Evolutionary conservation across 2,888 invertebrate species (phyloP).

Genomic region (Leucania comma): DNA sequence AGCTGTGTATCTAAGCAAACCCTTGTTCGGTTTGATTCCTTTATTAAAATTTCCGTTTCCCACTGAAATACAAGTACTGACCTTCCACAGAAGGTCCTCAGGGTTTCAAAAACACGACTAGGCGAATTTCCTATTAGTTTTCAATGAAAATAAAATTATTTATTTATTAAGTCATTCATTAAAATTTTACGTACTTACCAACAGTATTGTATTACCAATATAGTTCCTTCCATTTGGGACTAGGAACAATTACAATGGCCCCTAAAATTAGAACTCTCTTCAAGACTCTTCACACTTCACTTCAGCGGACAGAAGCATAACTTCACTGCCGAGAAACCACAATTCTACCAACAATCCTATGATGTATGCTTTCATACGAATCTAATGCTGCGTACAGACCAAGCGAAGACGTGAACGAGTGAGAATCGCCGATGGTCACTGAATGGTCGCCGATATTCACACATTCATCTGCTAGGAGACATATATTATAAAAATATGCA

Average conservation of each 20-base stretch:
- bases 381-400: background rate
- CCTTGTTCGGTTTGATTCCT: background rate
- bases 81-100: background rate
- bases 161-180: too few relatives aligned
- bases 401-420: background rate
- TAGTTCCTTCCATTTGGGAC: too few relatives aligned
- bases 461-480: too few relatives aligned
- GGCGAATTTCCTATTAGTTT: slow-evolving; percentile 1
- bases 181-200: too few relatives aligned
- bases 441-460: background rate
- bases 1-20: background rate
- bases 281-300: background rate
- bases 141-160: background rate
- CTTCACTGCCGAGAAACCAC: background rate
- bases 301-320: background rate
- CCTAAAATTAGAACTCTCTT: background rate
- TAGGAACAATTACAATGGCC: too few relatives aligned
- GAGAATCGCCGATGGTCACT: background rate
- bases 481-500: too few relatives aligned
- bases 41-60: background rate
- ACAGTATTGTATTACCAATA: too few relatives aligned
- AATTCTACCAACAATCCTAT: slow-evolving; percentile 11
- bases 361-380: slow-evolving; percentile 1
- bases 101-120: background rate
- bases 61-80: background rate